A percentile compares a stretch with the other conserved stretches of the same genome.
These are phyloP conservation scores for Dromococcyx pavoninus DNA, from an alignment of 2,797 vertebrate species.

Conservation along the genomic window DNA sequence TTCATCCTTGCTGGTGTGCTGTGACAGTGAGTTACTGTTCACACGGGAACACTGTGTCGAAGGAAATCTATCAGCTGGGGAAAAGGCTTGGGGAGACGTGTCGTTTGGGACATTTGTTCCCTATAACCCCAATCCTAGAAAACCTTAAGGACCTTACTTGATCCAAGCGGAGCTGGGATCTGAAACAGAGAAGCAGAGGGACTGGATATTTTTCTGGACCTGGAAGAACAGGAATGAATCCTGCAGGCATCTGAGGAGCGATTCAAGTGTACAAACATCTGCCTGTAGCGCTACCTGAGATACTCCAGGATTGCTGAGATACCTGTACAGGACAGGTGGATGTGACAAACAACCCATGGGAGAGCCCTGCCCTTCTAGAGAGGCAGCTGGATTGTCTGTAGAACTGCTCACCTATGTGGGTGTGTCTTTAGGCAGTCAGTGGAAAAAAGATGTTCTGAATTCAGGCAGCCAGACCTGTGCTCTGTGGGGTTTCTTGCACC, in stretches of 20 bases:
- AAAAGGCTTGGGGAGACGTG: not conserved
- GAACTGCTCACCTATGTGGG: rapidly evolving
- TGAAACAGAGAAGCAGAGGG: not conserved
- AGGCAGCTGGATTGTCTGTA: not conserved
- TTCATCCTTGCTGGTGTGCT: not conserved
- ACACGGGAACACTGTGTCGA: not conserved
- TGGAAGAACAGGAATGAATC: not conserved
- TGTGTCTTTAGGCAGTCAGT: not conserved
- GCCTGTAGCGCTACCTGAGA: not conserved
- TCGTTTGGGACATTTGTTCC: not conserved
- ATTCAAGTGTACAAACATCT: not conserved
- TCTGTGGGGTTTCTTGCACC: not conserved
- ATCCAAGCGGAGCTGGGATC: not conserved
- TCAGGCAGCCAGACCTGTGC: not conserved
- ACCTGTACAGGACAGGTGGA: not conserved
- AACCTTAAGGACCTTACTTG: not conserved
- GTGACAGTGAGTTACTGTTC: rapidly evolving
- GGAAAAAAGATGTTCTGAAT: not conserved
- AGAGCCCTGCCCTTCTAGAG: not conserved
- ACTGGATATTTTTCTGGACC: not conserved
- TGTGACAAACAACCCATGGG: not conserved
- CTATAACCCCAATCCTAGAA: not conserved
- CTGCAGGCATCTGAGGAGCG: not conserved
- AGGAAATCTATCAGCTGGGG: not conserved
- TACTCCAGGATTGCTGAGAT: not conserved